Conservation (phyloP, 2,113 vertebrate species). For the Nyctereutes procyonoides region DNA sequence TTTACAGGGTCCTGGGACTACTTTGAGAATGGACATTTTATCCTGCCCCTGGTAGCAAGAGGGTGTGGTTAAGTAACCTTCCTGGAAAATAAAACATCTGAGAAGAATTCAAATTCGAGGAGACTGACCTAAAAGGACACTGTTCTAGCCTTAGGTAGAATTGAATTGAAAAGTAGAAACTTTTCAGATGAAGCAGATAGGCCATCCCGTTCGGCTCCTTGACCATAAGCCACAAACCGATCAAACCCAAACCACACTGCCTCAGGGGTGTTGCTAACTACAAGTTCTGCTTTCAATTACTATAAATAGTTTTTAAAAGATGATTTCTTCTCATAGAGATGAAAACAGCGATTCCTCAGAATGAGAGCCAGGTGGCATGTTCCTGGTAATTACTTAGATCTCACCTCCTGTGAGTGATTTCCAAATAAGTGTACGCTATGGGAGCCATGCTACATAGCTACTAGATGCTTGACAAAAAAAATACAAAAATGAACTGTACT, state of each 20-base stretch:
- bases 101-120: background rate
- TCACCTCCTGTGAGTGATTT: background rate
- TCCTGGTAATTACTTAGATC: background rate
- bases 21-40: background rate
- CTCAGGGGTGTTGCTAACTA: background rate
- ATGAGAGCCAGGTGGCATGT: background rate
- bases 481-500: background rate
- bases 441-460: background rate
- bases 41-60: background rate
- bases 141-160: background rate
- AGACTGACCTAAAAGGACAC: background rate
- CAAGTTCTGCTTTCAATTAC: slow-evolving; percentile 56
- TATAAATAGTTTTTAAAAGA: background rate
- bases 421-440: background rate
- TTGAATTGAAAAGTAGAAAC: background rate
- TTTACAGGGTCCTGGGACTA: background rate
- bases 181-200: background rate
- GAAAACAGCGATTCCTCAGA: slow-evolving; percentile 29
- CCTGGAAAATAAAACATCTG: background rate
- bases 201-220: background rate
- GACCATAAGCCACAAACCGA: background rate
- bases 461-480: background rate
- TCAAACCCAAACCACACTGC: background rate
- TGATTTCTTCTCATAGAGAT: slow-evolving; percentile 41
- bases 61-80: background rate